A percentile compares a stretch with the other conserved stretches of the same genome.
phyloP scores from a whole-genome alignment of 2,888 invertebrate species.

The Oscheius sp. region DNA sequence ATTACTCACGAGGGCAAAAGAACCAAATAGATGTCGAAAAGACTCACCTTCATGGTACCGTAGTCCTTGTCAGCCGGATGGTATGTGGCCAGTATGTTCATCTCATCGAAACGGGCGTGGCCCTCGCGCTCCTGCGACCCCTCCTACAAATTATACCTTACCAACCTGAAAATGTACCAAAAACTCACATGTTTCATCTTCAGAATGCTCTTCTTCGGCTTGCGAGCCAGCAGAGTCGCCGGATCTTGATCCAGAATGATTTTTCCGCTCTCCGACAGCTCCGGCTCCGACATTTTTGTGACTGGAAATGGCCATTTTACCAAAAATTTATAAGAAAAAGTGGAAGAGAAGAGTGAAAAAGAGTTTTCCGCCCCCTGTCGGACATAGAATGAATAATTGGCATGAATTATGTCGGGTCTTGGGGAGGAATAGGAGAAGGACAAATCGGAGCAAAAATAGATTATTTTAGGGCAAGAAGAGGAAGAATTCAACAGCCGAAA shows the following conservation, averaged over 20 bases:
- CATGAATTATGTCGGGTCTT: background rate
- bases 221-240: conserved; percentile 68
- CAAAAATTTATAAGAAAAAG: background rate
- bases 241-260: conserved; percentile 64
- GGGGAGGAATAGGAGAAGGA: background rate
- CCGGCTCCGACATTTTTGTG: conserved; percentile 20
- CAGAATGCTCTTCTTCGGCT: conserved; percentile 73
- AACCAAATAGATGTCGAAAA: conserved; percentile 59
- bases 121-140: conserved; percentile 64
- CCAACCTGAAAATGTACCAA: background rate
- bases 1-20: background rate
- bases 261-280: conserved; percentile 46
- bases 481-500: background rate
- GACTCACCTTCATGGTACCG: conserved; percentile 89
- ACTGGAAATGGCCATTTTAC: background rate
- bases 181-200: conserved; percentile 62
- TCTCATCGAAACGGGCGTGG: conserved; percentile 82
- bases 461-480: background rate
- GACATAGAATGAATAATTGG: background rate
- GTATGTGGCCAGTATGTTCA: conserved; percentile 96
- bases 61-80: conserved; percentile 98
- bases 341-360: background rate
- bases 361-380: too few relatives aligned
- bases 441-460: background rate
- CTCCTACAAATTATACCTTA: conserved; percentile 41